Conservation (phyloP, 1,140 invertebrate genomes). For the Lepidotrigona ventralis region DNA sequence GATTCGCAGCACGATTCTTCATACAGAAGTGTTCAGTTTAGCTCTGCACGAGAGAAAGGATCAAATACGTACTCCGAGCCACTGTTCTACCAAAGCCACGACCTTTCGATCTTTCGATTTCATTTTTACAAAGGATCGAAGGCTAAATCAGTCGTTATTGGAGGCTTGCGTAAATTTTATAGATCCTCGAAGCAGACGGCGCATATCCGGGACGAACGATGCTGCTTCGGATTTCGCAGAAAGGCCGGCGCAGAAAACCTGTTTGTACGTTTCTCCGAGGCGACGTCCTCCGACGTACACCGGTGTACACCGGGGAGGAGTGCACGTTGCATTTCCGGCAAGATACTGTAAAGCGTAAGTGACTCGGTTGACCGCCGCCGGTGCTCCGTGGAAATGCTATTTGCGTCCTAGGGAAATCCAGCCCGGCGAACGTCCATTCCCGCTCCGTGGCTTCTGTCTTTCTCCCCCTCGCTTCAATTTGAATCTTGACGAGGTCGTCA, state of each 20-base stretch:
- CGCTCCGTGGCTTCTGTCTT: neutral
- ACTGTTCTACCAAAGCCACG: too few relatives aligned
- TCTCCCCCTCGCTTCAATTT: slow-evolving; percentile 17
- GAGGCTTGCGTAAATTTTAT: slow-evolving; percentile 29
- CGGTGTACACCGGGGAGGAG: neutral
- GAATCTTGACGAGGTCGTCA: slow-evolving; percentile 48
- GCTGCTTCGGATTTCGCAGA: slow-evolving; percentile 42
- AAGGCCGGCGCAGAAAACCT: slow-evolving; percentile 40
- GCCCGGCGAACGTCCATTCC: neutral
- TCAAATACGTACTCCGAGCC: too few relatives aligned
- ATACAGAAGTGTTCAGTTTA: neutral
- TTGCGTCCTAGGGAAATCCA: slow-evolving; percentile 48
- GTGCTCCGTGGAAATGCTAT: slow-evolving; percentile 45
- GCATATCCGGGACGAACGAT: too few relatives aligned
- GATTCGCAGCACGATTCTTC: too few relatives aligned
- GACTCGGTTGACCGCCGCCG: slow-evolving; percentile 47
- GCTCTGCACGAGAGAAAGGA: too few relatives aligned
- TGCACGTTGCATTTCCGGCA: slow-evolving; percentile 44
- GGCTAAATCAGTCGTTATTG: neutral
- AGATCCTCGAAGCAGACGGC: slow-evolving; percentile 22
- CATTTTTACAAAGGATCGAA: neutral
- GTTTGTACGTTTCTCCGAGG: slow-evolving; percentile 40
- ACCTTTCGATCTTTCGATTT: neutral
- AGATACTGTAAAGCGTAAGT: slow-evolving; percentile 47
- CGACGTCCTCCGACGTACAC: slow-evolving; percentile 23